These are phyloP conservation scores for Nansenia antarctica DNA, from an alignment of 2,113 vertebrate genomes.

Conservation along the genomic window DNA sequence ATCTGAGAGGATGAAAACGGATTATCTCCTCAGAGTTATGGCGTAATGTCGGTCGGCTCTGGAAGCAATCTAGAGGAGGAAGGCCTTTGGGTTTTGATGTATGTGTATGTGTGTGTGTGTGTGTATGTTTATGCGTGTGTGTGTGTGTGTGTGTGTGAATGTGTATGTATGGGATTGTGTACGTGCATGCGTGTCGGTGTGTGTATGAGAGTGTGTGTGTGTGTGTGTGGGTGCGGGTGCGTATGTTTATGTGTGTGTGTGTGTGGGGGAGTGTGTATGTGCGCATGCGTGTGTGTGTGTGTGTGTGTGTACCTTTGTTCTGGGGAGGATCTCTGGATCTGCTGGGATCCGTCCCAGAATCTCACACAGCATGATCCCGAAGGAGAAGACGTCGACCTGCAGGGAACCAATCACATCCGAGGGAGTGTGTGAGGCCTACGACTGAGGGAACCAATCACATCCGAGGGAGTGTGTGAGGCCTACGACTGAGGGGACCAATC, in stretches of 20 bases:
- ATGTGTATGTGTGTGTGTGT: too few species aligned
- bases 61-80: too few species aligned
- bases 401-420: not conserved
- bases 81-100: too few species aligned
- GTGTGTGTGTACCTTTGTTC: constrained; percentile 69
- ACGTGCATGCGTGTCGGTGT: not conserved
- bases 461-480: too few species aligned
- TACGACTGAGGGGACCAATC: too few species aligned
- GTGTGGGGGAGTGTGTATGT: not conserved
- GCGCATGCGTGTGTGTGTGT: not conserved
- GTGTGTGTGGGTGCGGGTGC: constrained; percentile 44
- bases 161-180: not conserved
- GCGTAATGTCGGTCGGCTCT: not conserved
- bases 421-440: not conserved
- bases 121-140: not conserved
- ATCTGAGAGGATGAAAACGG: not conserved
- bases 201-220: not conserved
- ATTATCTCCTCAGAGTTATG: not conserved
- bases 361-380: constrained; percentile 79
- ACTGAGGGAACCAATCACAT: not conserved
- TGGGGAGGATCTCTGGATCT: constrained; percentile 77
- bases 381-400: constrained; percentile 82
- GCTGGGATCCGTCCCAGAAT: constrained; percentile 78
- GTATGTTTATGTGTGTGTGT: constrained; percentile 51
- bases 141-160: not conserved